Conservation (phyloP, 2,888 invertebrate species). For the Imbricaverruca yamaguchii region DNA sequence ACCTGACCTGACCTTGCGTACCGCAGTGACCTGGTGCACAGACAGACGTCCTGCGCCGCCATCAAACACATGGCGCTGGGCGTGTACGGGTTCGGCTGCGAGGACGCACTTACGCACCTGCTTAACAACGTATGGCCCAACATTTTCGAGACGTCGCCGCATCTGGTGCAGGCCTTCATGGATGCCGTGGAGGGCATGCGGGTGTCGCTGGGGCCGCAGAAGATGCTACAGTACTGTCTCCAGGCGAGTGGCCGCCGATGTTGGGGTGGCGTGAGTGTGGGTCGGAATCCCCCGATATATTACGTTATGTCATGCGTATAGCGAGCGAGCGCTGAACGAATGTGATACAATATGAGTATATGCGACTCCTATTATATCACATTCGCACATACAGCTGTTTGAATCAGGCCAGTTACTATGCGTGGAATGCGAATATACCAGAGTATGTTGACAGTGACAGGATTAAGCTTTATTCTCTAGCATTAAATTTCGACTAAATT, state of each 20-base stretch:
- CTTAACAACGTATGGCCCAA: constrained; percentile 99
- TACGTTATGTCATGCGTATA: too few relatives aligned
- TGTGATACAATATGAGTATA: too few relatives aligned
- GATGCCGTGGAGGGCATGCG: constrained; percentile 96
- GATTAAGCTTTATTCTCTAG: too few relatives aligned
- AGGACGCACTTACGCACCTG: constrained; percentile 93
- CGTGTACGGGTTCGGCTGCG: constrained; percentile 97
- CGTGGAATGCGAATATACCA: too few relatives aligned
- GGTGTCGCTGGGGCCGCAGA: constrained; percentile 91
- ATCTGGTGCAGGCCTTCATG: constrained; percentile 99
- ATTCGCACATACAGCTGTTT: too few relatives aligned
- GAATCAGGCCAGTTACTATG: too few relatives aligned
- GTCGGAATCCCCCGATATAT: too few relatives aligned
- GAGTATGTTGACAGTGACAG: too few relatives aligned
- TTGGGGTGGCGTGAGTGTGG: not conserved
- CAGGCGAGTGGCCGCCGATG: constrained; percentile 56
- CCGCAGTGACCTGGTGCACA: constrained; percentile 85
- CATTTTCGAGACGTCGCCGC: constrained; percentile 98
- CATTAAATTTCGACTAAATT: too few relatives aligned
- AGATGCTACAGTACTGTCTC: constrained; percentile 90
- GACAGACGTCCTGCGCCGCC: constrained; percentile 98
- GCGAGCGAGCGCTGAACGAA: too few relatives aligned
- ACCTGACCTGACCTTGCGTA: constrained; percentile 25
- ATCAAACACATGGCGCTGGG: constrained; percentile 99
- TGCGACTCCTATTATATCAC: too few relatives aligned